Base-by-base conservation (phyloP, 2,113 vertebrate species). In the Smithornis capensis region DNA sequence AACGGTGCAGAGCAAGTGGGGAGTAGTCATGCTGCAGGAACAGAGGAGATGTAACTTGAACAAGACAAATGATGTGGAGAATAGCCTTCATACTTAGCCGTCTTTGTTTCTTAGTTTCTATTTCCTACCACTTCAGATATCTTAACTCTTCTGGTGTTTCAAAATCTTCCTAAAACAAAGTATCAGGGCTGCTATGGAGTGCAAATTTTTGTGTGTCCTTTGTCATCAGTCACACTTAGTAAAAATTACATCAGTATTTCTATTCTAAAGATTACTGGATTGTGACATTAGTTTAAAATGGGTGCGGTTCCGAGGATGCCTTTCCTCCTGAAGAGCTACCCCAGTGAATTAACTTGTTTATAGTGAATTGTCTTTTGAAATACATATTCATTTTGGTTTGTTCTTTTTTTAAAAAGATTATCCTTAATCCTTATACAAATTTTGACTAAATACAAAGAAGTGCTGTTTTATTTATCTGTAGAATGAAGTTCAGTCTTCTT, bases 401-500 rank as follows among this genome's bases (percentile, higher is more conserved):
- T 22, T 24, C 40, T 40, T 33, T 17, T 10, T 19, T 33, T 35
- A 2, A 65, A 14, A 59, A 64, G n/a, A 16, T 27, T 40, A 14
- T 62, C 40, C 84, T 87, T 70, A 81, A 37, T 83, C 23, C 38
- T 77, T 67, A 44, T 74, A 38, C 17, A 64, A 95, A 59, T 53
- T 91, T 83, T 73, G 44, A 24, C 56, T 83, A 78, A 92, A 52
- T 52, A 74, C 8, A 70, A 27, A n/a, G 6, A n/a, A n/a, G n/a
- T n/a, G n/a, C 82, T 90, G 75, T 89, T 95, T 90, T 86, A 84
- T 94, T 87, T 95, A 75, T 93, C 62, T 82, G 35, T 53, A 65
- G 69, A 75, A 78, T 87, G 53, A 93, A 91, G 57, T 89, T 93
- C 60, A 78, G 52, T 49, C 44, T 68, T 88, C 68, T 55, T 86